A percentile compares a stretch with the other conserved stretches of the same genome.
phyloP scores from a whole-genome alignment of 2,888 invertebrate species.

The Athalia cordata region DNA sequence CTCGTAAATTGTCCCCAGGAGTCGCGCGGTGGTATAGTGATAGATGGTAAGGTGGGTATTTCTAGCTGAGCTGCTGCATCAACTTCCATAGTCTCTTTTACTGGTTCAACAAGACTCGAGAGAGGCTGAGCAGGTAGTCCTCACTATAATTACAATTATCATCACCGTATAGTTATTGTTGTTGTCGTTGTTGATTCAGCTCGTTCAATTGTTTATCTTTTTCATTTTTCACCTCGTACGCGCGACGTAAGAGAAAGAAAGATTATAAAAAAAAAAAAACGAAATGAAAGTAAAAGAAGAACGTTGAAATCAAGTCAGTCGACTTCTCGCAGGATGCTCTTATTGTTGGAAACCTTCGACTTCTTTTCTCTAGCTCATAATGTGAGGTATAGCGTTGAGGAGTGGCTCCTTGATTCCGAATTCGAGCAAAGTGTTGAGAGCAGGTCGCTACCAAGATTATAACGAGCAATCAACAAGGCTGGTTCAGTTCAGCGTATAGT shows the following conservation, averaged over 20 bases:
- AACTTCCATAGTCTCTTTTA: no score
- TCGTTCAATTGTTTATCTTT: conserved; percentile 10
- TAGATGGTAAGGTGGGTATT: conserved; percentile 16
- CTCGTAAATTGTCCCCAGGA: conserved; percentile 70
- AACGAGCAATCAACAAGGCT: conserved; percentile 36
- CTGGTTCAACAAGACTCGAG: background rate
- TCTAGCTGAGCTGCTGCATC: conserved; percentile 3
- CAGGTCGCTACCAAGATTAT: conserved; percentile 7
- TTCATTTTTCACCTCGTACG: background rate
- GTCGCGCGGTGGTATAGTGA: conserved; percentile 51
- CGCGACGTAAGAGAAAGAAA: background rate
- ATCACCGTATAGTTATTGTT: background rate
- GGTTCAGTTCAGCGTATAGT: background rate
- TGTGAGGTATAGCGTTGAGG: background rate
- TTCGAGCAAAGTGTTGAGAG: conserved; percentile 34
- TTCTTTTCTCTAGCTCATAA: background rate
- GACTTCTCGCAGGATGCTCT: background rate
- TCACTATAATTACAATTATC: conserved; percentile 38
- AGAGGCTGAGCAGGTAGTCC: conserved; percentile 8
- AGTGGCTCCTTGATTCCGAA: conserved; percentile 10
- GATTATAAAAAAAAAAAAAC: no score
- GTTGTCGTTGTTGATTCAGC: conserved; percentile 50
- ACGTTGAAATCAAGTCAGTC: no score
- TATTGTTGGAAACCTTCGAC: background rate
- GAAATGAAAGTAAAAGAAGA: no score